Percentiles rank a stretch among this genome's conserved stretches.
Evolutionary conservation across 2,888 invertebrate species (phyloP).

Genomic region (Bombyx huttoni): DNA sequence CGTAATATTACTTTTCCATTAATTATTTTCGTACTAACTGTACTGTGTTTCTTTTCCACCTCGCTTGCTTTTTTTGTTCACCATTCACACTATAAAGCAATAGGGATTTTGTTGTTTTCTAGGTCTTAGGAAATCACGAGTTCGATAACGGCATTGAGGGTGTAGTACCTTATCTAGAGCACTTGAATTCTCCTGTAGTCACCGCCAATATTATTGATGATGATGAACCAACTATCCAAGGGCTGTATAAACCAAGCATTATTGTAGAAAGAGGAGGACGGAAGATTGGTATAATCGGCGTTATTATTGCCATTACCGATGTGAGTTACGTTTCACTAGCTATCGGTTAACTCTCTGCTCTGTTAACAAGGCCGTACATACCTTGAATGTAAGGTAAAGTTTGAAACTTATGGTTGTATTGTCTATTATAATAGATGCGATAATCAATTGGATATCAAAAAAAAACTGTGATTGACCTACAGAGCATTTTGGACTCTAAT

Average conservation of each 20-base stretch:
- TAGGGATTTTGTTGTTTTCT: constrained; percentile 4
- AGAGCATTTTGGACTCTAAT: too few relatives aligned
- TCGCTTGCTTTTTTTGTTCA: too few relatives aligned
- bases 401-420: too few relatives aligned
- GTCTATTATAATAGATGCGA: too few relatives aligned
- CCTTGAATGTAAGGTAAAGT: too few relatives aligned
- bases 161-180: constrained; percentile 78
- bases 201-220: constrained; percentile 82
- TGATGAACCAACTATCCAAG: constrained; percentile 78
- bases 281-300: constrained; percentile 86
- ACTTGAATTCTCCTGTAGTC: constrained; percentile 77
- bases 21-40: too few relatives aligned
- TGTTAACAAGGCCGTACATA: too few relatives aligned
- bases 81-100: too few relatives aligned
- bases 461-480: too few relatives aligned
- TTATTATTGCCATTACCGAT: constrained; percentile 55
- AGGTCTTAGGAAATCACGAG: constrained; percentile 91
- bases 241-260: constrained; percentile 75
- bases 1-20: too few relatives aligned
- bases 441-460: too few relatives aligned
- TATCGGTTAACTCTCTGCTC: background rate
- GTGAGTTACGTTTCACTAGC: constrained; percentile 25
- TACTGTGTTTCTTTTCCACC: too few relatives aligned
- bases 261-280: constrained; percentile 75
- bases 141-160: constrained; percentile 84